Percentiles rank a stretch among this genome's conserved stretches.
These are phyloP conservation scores for Rhipidura dahli DNA, from an alignment of 2,113 vertebrate genomes.

Conservation along the genomic window DNA sequence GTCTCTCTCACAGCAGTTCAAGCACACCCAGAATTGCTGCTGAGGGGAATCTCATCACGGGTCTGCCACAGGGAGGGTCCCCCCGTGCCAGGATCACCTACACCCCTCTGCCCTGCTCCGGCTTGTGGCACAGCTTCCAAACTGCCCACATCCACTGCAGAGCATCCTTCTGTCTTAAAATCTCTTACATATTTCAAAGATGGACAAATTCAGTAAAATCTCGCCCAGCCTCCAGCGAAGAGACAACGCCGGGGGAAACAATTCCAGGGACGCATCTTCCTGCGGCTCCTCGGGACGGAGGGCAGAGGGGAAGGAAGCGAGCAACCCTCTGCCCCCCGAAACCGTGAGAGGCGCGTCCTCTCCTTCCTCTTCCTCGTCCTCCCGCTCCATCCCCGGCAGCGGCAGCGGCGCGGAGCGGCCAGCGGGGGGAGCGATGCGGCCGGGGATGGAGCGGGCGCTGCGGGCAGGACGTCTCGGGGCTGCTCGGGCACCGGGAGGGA, in stretches of 20 bases:
- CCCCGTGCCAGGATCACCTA: background rate
- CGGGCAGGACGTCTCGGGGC: background rate
- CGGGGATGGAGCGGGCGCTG: background rate
- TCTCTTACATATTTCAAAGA: rapidly evolving
- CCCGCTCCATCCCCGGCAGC: background rate
- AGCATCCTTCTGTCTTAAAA: background rate
- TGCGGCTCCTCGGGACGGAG: too few species aligned
- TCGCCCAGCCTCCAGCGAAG: background rate
- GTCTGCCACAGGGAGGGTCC: background rate
- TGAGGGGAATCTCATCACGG: background rate
- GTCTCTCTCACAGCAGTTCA: background rate
- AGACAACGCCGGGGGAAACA: background rate
- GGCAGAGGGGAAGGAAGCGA: too few species aligned
- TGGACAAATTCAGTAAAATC: background rate
- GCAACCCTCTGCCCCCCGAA: rapidly evolving
- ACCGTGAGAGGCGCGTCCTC: background rate
- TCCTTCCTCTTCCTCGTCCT: background rate
- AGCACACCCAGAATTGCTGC: background rate
- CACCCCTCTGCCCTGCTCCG: background rate
- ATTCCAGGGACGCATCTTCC: too few species aligned
- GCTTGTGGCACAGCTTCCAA: background rate
- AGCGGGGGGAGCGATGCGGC: constrained; percentile 6
- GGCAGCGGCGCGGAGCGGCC: background rate
- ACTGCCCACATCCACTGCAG: rapidly evolving
- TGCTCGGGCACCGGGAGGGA: background rate